These are phyloP conservation scores for Notolepis coatsorum DNA, from an alignment of 2,797 vertebrate species.

Conservation along the genomic window DNA sequence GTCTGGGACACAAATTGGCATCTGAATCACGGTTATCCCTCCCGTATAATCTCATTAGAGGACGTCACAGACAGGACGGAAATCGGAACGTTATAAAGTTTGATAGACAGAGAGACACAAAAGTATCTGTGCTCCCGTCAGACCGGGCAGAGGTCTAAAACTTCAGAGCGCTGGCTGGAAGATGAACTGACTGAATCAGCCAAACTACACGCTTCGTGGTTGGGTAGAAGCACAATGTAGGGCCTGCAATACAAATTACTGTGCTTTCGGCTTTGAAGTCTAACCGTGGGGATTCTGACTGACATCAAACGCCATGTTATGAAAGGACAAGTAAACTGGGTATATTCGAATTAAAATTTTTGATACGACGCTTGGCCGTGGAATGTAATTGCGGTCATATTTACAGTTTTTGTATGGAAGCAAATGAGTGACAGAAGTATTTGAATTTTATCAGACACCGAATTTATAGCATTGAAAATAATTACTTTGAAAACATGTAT, in stretches of 20 bases:
- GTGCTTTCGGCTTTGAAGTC: constrained; percentile 71
- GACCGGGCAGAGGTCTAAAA: constrained; percentile 58
- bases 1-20: constrained; percentile 79
- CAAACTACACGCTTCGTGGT: constrained; percentile 62
- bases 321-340: constrained; percentile 40
- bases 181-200: constrained; percentile 68
- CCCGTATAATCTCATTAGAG: constrained; percentile 81
- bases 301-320: constrained; percentile 53
- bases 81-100: constrained; percentile 77
- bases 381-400: not conserved
- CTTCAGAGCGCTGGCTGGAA: constrained; percentile 72
- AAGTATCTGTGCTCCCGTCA: constrained; percentile 74
- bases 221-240: constrained; percentile 56
- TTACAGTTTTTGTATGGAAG: too few relatives aligned
- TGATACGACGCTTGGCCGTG: too few relatives aligned
- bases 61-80: constrained; percentile 77
- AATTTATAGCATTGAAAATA: too few relatives aligned
- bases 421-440: too few relatives aligned
- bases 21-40: constrained; percentile 73
- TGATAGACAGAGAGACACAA: constrained; percentile 77
- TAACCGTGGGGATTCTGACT: constrained; percentile 56
- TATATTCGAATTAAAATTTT: too few relatives aligned
- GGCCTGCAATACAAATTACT: constrained; percentile 63
- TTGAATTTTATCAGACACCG: too few relatives aligned
- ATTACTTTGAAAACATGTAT: too few relatives aligned